phyloP scores from a whole-genome alignment of 2,113 vertebrate species.

The Spea bombifrons region DNA sequence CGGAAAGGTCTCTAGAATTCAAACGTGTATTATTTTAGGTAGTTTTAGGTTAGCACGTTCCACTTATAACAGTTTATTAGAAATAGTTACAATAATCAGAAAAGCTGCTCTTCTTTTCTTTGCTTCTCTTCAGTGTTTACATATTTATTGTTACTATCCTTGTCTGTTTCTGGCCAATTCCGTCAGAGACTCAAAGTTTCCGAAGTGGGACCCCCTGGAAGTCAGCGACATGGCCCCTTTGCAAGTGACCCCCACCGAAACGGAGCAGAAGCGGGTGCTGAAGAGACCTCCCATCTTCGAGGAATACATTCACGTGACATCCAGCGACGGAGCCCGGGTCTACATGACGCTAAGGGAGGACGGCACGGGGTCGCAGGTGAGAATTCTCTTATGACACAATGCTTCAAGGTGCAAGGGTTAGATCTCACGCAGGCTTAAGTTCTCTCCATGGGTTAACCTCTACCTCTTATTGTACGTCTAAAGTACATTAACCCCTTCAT shows the following conservation, averaged over 20 bases:
- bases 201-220: constrained; percentile 26
- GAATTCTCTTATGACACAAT: neutral
- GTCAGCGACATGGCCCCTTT: constrained; percentile 55
- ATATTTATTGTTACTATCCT: too few species aligned
- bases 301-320: constrained; percentile 87
- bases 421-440: too few species aligned
- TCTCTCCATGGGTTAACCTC: too few species aligned
- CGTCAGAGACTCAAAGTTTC: neutral
- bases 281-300: constrained; percentile 80
- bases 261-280: constrained; percentile 57
- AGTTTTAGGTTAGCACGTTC: too few species aligned
- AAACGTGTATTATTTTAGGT: neutral
- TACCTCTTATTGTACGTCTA: too few species aligned
- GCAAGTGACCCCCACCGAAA: constrained; percentile 50
- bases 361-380: constrained; percentile 58
- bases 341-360: constrained; percentile 78
- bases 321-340: constrained; percentile 73
- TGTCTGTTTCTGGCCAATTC: too few species aligned
- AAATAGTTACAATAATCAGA: too few species aligned
- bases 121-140: too few species aligned
- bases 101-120: too few species aligned
- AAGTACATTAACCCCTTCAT: too few species aligned
- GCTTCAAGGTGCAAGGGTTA: neutral
- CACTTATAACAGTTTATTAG: too few species aligned
- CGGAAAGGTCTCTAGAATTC: constrained; percentile 10